Base-by-base conservation (phyloP, 1,140 invertebrate species). In the Drosophila ironensis region DNA sequence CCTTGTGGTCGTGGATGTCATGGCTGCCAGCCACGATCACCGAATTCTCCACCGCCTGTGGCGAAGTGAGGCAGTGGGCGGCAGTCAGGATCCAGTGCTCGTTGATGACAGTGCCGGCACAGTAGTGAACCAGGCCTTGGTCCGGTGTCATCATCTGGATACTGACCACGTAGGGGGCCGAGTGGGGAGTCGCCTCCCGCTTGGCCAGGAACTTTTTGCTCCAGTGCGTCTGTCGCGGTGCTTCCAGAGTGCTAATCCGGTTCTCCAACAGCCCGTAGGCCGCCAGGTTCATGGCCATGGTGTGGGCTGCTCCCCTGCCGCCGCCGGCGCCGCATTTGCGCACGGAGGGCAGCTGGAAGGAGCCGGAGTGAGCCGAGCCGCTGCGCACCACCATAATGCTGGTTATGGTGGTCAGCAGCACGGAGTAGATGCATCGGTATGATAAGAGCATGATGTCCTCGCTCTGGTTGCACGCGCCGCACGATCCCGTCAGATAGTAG, bases 81-180 rank as follows among this genome's bases (percentile, higher is more conserved):
- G 89, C 89, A 1, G 88, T 90, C 24, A 90, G 53, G 45, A 90
- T 88, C 88, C 88, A 90, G 44, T 89, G 52, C 35, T 89, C 86
- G 53, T 88, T 87, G 44, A 90, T 88, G 1, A 90, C 64, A 12
- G 89, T 86, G 16, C 89, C 89, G 11, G 86, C 88, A 63, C 89
- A 90, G 35, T 88, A 88, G 50, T 90, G 88, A 0, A 88, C 76
- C 45, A 87, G 53, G 0, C 82, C 82, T 5, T 80, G 70, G 19
- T 88, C 80, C 2, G 76, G 70, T 12, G 80, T 89, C 69, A 69
- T 77, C 48, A 77, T 70, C 52, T 90, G 89, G 25, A 90, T 81
- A 40, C 87, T 88, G 44, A 90, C 90, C 25, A 90, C 88, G 24
- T 82, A 90, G 6, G 89, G 89, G n/a, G 90, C 90, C 19, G 82